Evolutionary conservation across 64 coral and sea anemone species (phyloP).

Genomic region (Cladopsammia gracilis): DNA sequence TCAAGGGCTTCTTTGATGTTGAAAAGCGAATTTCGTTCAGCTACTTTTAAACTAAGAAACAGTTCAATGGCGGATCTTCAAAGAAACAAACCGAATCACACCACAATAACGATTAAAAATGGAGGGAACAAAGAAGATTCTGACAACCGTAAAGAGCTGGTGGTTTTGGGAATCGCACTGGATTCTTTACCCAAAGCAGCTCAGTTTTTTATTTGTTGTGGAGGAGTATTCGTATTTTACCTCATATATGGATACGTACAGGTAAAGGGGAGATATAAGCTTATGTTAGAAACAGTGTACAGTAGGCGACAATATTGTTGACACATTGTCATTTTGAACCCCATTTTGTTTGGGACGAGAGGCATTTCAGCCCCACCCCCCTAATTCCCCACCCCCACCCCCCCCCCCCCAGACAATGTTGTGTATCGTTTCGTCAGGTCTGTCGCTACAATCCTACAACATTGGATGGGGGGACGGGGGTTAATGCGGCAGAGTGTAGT

Average conservation of each 20-base stretch:
- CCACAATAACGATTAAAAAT: slow-evolving; percentile 15
- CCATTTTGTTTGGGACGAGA: no score
- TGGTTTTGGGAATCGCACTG: slow-evolving; percentile 77
- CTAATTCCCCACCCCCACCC: no score
- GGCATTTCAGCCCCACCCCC: no score
- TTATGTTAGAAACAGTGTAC: no score
- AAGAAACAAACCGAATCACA: background rate
- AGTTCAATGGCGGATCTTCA: slow-evolving; percentile 23
- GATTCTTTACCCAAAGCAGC: slow-evolving; percentile 67
- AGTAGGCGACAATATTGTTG: no score
- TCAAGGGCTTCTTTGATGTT: background rate
- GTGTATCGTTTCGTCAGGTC: no score
- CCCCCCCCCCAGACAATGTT: no score
- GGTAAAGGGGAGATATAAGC: slow-evolving; percentile 22
- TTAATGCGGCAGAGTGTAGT: no score
- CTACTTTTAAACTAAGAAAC: slow-evolving; percentile 17
- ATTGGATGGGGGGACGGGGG: no score
- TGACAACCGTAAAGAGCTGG: slow-evolving; percentile 17
- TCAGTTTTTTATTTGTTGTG: slow-evolving; percentile 89
- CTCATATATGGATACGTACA: slow-evolving; percentile 98
- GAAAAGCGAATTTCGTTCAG: slow-evolving; percentile 11
- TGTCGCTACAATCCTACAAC: no score
- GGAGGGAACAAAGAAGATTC: background rate
- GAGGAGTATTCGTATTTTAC: slow-evolving; percentile 95
- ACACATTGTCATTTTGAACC: no score